Percentiles rank a stretch among this genome's conserved stretches.
Conservation (phyloP, 1,140 invertebrate species). For the Callitettix versicolor region DNA sequence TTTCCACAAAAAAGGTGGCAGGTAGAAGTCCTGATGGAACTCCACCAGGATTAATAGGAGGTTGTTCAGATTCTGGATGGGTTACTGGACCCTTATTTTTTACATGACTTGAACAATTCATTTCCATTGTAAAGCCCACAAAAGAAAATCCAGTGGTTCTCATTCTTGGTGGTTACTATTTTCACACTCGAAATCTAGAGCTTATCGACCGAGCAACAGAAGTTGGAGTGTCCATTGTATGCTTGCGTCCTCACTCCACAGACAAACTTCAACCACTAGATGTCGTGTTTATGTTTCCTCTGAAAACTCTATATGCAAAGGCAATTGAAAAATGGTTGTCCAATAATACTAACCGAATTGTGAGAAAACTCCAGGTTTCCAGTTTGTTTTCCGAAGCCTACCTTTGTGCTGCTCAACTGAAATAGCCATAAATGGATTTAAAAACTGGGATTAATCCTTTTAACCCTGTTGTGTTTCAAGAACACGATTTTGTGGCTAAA, state of each 20-base stretch:
- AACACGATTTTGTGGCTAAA: no score
- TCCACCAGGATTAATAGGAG: conserved; percentile 27
- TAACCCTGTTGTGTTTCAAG: conserved; percentile 8
- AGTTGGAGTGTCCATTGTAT: conserved; percentile 25
- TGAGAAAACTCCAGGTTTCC: conserved; percentile 25
- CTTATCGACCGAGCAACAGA: conserved; percentile 22
- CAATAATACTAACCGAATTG: conserved; percentile 24
- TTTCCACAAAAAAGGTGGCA: conserved; percentile 31
- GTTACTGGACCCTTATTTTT: conserved; percentile 26
- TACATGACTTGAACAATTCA: conserved; percentile 21
- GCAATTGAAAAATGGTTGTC: conserved; percentile 33
- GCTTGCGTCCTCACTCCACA: conserved; percentile 28
- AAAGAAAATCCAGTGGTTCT: conserved; percentile 30
- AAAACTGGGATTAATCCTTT: conserved; percentile 27
- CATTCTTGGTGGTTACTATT: conserved; percentile 30
- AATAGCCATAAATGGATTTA: conserved; percentile 29
- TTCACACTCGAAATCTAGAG: conserved; percentile 30
- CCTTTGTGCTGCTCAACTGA: conserved; percentile 23
- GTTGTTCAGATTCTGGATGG: conserved; percentile 30
- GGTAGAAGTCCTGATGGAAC: conserved; percentile 10
- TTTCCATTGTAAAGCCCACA: conserved; percentile 20
- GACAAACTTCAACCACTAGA: conserved; percentile 29
- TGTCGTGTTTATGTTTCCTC: conserved; percentile 25
- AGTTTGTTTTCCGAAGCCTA: conserved; percentile 26
- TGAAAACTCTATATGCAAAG: conserved; percentile 20